These are phyloP conservation scores for Mus spretus DNA, from an alignment of 2,797 vertebrate genomes.

Conservation along the genomic window DNA sequence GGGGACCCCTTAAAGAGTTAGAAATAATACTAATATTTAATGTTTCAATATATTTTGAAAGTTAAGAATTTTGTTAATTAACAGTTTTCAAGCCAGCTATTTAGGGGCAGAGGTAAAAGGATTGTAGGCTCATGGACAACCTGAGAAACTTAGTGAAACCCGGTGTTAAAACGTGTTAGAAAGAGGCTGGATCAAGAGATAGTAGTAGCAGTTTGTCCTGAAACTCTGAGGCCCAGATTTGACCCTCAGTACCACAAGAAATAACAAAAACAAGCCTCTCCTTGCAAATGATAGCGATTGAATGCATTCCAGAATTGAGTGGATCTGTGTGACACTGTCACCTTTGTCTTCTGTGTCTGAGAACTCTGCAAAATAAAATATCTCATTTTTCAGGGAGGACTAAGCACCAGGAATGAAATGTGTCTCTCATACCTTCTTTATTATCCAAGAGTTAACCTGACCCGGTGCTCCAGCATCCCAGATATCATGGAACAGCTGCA, in stretches of 20 bases:
- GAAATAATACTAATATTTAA: conserved; percentile 24
- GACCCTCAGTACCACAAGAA: not conserved
- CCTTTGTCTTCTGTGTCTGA: not conserved
- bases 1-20: conserved; percentile 1
- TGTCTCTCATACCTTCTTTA: conserved; percentile 94
- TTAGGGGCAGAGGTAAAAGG: not conserved
- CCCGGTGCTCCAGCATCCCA: conserved; percentile 93
- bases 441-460: conserved; percentile 93
- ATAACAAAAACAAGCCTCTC: not conserved
- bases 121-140: not conserved
- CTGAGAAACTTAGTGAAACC: not conserved
- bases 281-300: not conserved
- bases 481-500: conserved; percentile 93
- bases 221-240: not conserved
- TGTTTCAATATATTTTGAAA: not conserved
- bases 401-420: conserved; percentile 94
- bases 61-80: not conserved
- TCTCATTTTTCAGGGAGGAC: conserved; percentile 91
- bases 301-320: not conserved
- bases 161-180: not conserved
- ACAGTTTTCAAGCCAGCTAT: not conserved
- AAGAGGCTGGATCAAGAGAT: not conserved
- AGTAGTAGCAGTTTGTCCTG: not conserved
- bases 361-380: conserved; percentile 69
- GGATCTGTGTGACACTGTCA: accelerated